Evolutionary conservation across 2,888 invertebrate species (phyloP).

Genomic region (Hoplodrina blanda): DNA sequence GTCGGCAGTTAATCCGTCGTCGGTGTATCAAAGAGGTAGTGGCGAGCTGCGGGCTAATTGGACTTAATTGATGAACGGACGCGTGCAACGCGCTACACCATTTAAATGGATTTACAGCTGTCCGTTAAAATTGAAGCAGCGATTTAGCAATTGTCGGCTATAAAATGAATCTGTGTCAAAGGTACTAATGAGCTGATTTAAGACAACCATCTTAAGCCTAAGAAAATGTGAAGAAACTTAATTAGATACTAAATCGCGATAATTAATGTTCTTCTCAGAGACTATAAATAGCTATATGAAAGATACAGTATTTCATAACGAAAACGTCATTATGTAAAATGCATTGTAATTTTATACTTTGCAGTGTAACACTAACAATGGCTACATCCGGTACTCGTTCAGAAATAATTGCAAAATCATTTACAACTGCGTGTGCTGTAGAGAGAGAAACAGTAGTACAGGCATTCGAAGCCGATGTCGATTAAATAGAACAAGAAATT

Average conservation of each 20-base stretch:
- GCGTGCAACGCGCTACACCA: slow-evolving; percentile 73
- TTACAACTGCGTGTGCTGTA: slow-evolving; percentile 13
- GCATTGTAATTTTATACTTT: slow-evolving; percentile 30
- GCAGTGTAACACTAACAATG: slow-evolving; percentile 35
- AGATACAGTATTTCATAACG: not conserved
- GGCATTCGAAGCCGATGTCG: slow-evolving; percentile 18
- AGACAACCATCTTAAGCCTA: slow-evolving; percentile 9
- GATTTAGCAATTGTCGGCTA: slow-evolving; percentile 74
- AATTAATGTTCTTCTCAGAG: slow-evolving; percentile 1
- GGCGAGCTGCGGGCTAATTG: slow-evolving; percentile 78
- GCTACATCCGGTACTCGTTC: slow-evolving; percentile 27
- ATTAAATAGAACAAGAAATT: slow-evolving; percentile 52
- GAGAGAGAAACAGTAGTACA: slow-evolving; percentile 16
- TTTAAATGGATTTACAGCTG: slow-evolving; percentile 85
- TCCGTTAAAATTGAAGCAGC: slow-evolving; percentile 72
- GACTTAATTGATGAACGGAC: slow-evolving; percentile 81
- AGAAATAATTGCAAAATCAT: slow-evolving; percentile 41
- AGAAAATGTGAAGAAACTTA: not conserved
- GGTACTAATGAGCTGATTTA: slow-evolving; percentile 46
- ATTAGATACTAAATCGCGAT: not conserved
- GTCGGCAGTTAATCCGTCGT: slow-evolving; percentile 67
- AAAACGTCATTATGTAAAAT: slow-evolving; percentile 21
- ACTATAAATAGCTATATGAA: slow-evolving; percentile 2
- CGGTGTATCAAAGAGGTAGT: slow-evolving; percentile 80
- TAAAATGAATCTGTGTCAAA: slow-evolving; percentile 68